A percentile compares a stretch with the other conserved stretches of the same genome.
These are phyloP conservation scores for Phoeniculus purpureus DNA, from an alignment of 2,797 vertebrate species.

Conservation along the genomic window DNA sequence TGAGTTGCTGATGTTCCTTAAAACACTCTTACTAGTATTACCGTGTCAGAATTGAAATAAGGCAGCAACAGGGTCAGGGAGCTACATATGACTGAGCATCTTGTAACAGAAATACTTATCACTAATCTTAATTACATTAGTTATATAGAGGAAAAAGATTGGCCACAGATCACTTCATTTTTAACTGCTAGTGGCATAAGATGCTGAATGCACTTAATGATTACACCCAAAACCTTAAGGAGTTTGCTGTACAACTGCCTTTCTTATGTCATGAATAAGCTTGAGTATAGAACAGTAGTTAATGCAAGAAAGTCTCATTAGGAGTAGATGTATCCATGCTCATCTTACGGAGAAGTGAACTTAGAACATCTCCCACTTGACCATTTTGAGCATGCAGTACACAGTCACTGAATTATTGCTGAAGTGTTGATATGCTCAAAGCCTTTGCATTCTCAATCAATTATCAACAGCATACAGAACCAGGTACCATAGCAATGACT, in stretches of 20 bases:
- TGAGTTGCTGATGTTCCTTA: not conserved
- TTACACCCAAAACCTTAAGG: not conserved
- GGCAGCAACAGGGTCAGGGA: not conserved
- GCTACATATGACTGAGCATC: not conserved
- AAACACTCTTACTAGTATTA: not conserved
- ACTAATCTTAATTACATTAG: not conserved
- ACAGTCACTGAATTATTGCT: not conserved
- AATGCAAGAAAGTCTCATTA: not conserved
- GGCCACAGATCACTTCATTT: not conserved
- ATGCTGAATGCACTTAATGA: not conserved
- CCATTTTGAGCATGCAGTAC: not conserved
- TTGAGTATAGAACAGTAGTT: not conserved
- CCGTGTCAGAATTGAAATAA: not conserved
- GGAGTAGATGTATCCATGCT: not conserved
- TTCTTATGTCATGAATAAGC: not conserved
- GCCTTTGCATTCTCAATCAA: not conserved
- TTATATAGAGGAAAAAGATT: not conserved
- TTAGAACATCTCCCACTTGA: not conserved
- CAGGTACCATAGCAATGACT: not conserved
- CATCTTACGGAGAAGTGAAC: not conserved
- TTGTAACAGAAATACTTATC: not conserved
- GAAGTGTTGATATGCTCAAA: rapidly evolving
- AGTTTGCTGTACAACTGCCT: not conserved
- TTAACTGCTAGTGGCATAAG: not conserved
- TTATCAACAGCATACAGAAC: not conserved